Conservation (phyloP, 2,888 invertebrate genomes). For the Perizoma affinitatum region DNA sequence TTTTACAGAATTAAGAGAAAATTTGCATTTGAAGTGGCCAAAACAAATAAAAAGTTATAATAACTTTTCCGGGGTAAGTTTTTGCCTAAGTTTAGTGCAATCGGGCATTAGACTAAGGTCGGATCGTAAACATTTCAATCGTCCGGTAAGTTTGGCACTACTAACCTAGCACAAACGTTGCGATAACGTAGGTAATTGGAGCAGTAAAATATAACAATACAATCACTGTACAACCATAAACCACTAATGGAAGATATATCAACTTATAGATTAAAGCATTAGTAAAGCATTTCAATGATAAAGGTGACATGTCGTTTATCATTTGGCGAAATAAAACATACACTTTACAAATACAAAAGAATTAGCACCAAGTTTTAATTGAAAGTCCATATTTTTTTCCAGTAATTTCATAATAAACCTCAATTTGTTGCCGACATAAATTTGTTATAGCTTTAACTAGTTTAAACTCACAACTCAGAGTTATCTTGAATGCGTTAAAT, state of each 20-base stretch:
- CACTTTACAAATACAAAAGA: too few species aligned
- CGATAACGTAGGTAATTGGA: conserved; percentile 60
- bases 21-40: too few species aligned
- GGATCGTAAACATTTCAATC: conserved; percentile 31
- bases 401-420: too few species aligned
- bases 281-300: conserved; percentile 16
- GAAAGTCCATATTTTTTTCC: too few species aligned
- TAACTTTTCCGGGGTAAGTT: too few species aligned
- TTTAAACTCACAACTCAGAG: too few species aligned
- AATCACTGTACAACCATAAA: conserved; percentile 60
- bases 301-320: not conserved
- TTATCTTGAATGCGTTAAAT: too few species aligned
- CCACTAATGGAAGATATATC: conserved; percentile 72
- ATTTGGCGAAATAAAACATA: too few species aligned
- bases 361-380: too few species aligned
- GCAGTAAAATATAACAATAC: conserved; percentile 59
- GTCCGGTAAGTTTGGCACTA: conserved; percentile 59
- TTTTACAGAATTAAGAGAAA: too few species aligned
- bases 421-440: too few species aligned
- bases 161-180: conserved; percentile 57
- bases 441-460: not conserved
- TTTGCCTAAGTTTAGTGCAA: not conserved
- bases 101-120: not conserved
- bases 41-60: too few species aligned
- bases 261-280: conserved; percentile 46